Base-by-base conservation (phyloP, 2,888 invertebrate species). In the Mythimna loreyi region DNA sequence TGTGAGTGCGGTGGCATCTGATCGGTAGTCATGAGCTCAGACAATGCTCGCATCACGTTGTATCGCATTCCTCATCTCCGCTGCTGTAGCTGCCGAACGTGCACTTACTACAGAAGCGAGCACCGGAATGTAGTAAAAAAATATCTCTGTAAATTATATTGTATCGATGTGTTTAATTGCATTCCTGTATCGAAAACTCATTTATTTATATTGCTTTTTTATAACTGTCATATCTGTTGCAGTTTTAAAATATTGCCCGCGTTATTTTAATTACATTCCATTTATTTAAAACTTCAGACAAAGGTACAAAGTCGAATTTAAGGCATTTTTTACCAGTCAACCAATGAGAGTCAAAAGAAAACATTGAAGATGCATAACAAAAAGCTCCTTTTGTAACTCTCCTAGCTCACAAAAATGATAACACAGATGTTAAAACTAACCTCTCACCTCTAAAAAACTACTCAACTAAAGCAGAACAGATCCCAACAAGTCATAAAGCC, bases 31-130 rank as follows among this genome's bases (percentile, higher is more conserved):
- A 82, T 83, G 83, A 85, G 83, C 78, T 84, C 85, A 88, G 88
- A 92, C 91, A 90, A 91, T 91, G 87, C 89, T 82, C 78, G 83
- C 87, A 85, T 89, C 87, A 87, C 78, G 72, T 83, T 80, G 81
- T 92, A 91, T 91, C 89, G 88, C 88, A 90, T 91, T 88, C 89
- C 83, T 87, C 89, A 91, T 92, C 91, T 89, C 82, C 59, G 86
- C 88, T 90, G 83, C 86, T 87, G 87, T 81, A 77, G 78, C 81
- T 86, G 79, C 82, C 81, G 75, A 75, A 80, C 84, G 68, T 77
- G 72, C 72, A 78, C 85, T 84, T 77, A 81, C 79, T 84, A 83
- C 80, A 75, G 74, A 81, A 76, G 59, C 67, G 82, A 83, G 68
- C 77, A 58, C 62, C 52, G 67, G 60, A 72, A 74, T 55, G 67